Evolutionary conservation across 92 coral and sea anemone genomes (phyloP).

Genomic region (Phenganax subtilis): DNA sequence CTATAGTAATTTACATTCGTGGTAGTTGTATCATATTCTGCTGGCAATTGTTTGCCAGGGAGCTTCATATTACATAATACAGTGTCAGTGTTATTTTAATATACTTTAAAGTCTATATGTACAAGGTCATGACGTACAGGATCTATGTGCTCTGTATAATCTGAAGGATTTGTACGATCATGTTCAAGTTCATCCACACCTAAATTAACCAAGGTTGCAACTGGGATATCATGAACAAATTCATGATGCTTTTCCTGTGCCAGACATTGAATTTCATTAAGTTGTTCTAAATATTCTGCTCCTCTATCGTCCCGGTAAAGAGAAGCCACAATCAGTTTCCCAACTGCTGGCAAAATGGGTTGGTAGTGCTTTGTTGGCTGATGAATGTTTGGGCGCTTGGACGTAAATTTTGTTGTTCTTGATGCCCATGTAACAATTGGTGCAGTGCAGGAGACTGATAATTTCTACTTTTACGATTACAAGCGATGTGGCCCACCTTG

Average conservation of each 20-base stretch:
- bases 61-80: not conserved
- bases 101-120: not conserved
- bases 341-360: not conserved
- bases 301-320: slow-evolving; percentile 1
- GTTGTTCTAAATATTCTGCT: not conserved
- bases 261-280: not conserved
- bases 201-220: too few species aligned
- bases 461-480: too few species aligned
- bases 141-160: not conserved
- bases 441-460: too few species aligned
- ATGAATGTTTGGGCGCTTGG: too few species aligned
- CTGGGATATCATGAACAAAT: not conserved
- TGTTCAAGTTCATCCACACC: too few species aligned
- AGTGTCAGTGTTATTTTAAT: not conserved
- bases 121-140: slow-evolving; percentile 14
- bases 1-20: not conserved
- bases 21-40: not conserved
- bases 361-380: too few species aligned
- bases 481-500: too few species aligned
- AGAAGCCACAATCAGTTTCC: slow-evolving; percentile 15
- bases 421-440: too few species aligned
- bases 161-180: not conserved
- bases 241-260: not conserved
- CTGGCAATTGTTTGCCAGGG: too few species aligned
- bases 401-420: too few species aligned